Conservation (phyloP, 2,113 vertebrate genomes). For the Pampusana beccarii region DNA sequence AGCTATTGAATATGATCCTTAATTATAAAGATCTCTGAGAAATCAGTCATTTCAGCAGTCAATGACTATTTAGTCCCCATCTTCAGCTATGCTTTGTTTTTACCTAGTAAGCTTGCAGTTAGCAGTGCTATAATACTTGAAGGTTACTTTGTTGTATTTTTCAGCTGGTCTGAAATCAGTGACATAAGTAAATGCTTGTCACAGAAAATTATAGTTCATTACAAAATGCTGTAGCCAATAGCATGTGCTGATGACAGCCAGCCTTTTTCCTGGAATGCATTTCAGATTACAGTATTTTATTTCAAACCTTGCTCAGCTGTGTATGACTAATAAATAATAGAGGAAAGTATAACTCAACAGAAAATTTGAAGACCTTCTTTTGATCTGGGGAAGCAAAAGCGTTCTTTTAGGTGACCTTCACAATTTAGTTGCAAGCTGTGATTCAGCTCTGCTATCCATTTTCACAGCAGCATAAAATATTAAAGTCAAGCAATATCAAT, state of each 20-base stretch:
- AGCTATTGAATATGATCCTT: constrained; percentile 61
- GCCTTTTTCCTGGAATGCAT: constrained; percentile 48
- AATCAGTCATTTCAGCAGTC: constrained; percentile 57
- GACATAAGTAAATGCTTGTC: constrained; percentile 38
- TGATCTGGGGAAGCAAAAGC: constrained; percentile 34
- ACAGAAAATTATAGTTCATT: constrained; percentile 38
- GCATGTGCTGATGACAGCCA: constrained; percentile 50
- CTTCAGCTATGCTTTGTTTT: constrained; percentile 36
- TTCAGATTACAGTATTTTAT: constrained; percentile 44
- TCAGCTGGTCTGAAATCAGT: constrained; percentile 19
- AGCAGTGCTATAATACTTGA: not conserved
- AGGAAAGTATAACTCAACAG: constrained; percentile 57
- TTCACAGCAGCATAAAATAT: constrained; percentile 56
- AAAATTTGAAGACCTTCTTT: constrained; percentile 48
- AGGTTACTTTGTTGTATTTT: not conserved
- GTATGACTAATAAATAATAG: constrained; percentile 57
- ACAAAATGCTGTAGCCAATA: constrained; percentile 36
- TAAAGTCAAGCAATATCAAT: constrained; percentile 56
- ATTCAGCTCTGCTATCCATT: constrained; percentile 49
- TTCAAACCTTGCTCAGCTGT: constrained; percentile 46
- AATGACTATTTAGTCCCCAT: constrained; percentile 47
- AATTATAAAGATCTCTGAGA: constrained; percentile 70
- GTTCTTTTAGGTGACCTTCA: constrained; percentile 56
- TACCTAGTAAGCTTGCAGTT: constrained; percentile 24
- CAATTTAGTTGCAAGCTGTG: constrained; percentile 20